Evolutionary conservation across 2,797 vertebrate genomes (phyloP), one percentile per base, ranked within the genome.

Genomic region (Cyprinella venusta): DNA sequence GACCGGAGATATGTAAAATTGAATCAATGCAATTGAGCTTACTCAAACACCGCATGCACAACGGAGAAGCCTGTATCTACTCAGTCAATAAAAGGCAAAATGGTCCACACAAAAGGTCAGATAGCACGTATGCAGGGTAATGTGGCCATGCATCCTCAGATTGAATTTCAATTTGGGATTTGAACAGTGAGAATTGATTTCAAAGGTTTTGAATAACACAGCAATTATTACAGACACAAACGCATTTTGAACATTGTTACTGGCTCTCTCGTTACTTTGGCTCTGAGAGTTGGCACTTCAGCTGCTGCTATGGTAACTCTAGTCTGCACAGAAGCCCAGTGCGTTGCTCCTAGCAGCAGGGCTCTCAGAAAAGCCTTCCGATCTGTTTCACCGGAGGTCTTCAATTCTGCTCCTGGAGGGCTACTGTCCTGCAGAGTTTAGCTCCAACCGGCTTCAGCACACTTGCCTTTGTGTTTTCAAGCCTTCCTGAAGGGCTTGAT

Each of bases 341-440:
- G 19, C 40, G 26, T 30, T 74, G 67, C 45, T 88, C 70, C 54
- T 81, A 70, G 71, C 82, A 84, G 82, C 59, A 71, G 74, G 36
- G 42, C 69, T 82, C 68, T 61, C 67, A 54, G 78, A 76, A 90
- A 90, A 91, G 89, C 85, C 87, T 91, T 76, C 48, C 56, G 56
- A 76, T 68, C 74, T 76, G 77, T 75, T 75, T 16, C 45, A 48
- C 45, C 45, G 15, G 13, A 16, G 45, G 45, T 48, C 45, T 48
- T 48, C 45, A 48, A 48, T 48, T 48, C 45, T 48, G 15, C 45
- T 48, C 45, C 15, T 16, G 45, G 45, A 48, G 45, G 5, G 45
- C 45, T 5, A 48, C 45, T 48, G 45, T 48, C 45, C 45, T 48
- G 45, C 45, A 48, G 45, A 48, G 13, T 16, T 48, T 48, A 48